phyloP scores from a whole-genome alignment of 2,888 invertebrate species.

The Lochmaea capreae region DNA sequence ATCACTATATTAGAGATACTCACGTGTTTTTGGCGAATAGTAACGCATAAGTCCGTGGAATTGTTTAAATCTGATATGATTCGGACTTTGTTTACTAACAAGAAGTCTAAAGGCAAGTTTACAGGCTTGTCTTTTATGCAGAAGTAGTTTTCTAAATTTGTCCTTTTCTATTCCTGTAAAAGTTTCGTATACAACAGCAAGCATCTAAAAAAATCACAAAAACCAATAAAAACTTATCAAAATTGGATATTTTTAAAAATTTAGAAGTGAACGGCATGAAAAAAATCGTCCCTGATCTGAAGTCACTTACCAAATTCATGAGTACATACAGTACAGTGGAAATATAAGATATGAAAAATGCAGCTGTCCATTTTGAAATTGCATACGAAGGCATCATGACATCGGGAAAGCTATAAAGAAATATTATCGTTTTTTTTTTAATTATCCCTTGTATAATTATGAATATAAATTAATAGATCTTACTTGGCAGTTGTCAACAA shows the following conservation, averaged over 20 bases:
- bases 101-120: slow-evolving; percentile 84
- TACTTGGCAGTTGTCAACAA: slow-evolving; percentile 92
- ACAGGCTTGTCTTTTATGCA: slow-evolving; percentile 85
- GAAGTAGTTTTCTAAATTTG: slow-evolving; percentile 83
- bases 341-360: slow-evolving; percentile 88
- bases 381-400: slow-evolving; percentile 94
- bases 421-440: background rate
- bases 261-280: too few relatives aligned
- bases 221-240: too few relatives aligned
- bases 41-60: slow-evolving; percentile 85
- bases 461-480: slow-evolving; percentile 58
- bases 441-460: background rate
- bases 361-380: slow-evolving; percentile 82
- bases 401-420: slow-evolving; percentile 81
- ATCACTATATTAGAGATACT: slow-evolving; percentile 51
- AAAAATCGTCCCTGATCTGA: too few relatives aligned
- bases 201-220: slow-evolving; percentile 70
- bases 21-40: slow-evolving; percentile 79
- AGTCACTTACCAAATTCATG: slow-evolving; percentile 82
- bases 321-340: slow-evolving; percentile 86
- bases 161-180: slow-evolving; percentile 88
- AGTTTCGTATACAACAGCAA: slow-evolving; percentile 91
- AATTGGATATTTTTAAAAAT: too few relatives aligned
- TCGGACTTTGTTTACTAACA: slow-evolving; percentile 80
- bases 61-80: slow-evolving; percentile 76